Base-by-base conservation (phyloP, 2,888 invertebrate genomes). In the Kryphioiulus occultus region DNA sequence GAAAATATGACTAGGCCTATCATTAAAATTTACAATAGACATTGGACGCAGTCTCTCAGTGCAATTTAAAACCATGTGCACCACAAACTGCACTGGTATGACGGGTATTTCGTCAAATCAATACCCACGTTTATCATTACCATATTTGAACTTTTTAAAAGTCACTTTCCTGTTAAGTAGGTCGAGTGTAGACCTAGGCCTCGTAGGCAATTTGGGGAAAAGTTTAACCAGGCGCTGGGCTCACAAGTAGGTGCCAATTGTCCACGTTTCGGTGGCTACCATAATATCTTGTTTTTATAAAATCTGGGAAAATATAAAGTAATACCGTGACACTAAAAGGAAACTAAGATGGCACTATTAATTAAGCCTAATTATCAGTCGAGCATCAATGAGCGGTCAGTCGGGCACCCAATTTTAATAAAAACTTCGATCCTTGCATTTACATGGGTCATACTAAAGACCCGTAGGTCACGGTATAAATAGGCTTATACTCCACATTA, bases 101-200 rank as follows among this genome's bases (percentile, higher is more conserved):
- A 30, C 78, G 9, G 30, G 30, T 32, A 78, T 78, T 30, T 30
- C 30, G 78, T 78, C 30, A 30, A 78, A 32, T 78, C 78, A 78
- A 78, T 78, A 30, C 30, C 78, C 30, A 78, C 78, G 78, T 78
- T 78, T 30, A 30, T 30, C 7, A 78, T 78, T 78, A 78, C 15
- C 78, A 78, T 78, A 78, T 26, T 78, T 30, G 30, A 78, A 30
- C 30, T 30, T 26, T 78, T 26, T 78, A 78, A 78, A 78, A 30
- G 26, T 78, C 78, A 78, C 30, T 78, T 78, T 78, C 17, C 78
- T 30, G 78, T 78, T 78, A 78, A 78, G 78, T 78, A 78, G 78
- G 78, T 78, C 78, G 78, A 15, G 15, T 17, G 5, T 30, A 78
- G 2, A 68, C 30, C 15, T 78, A 78, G 78, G 78, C 30, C 30